Conservation (phyloP, 2,888 invertebrate species). For the Brachycybe producta region DNA sequence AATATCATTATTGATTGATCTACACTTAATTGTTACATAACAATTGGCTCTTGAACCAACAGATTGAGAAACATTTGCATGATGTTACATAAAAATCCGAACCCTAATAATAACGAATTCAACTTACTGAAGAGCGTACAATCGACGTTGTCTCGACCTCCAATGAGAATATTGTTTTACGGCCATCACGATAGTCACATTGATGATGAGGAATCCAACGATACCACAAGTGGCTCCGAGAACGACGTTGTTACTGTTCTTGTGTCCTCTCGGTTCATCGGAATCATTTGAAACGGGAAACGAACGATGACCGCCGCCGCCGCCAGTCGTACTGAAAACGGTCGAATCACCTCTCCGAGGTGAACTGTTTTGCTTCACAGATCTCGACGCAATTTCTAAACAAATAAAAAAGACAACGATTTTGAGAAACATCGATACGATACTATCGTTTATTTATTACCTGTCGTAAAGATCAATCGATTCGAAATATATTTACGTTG, state of each 20-base stretch:
- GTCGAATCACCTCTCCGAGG: background rate
- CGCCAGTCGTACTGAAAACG: slow-evolving; percentile 1
- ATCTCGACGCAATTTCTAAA: background rate
- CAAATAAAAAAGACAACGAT: background rate
- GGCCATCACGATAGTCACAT: slow-evolving; percentile 27
- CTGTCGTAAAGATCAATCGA: slow-evolving; percentile 17
- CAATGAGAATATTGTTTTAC: slow-evolving; percentile 26
- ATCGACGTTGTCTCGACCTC: slow-evolving; percentile 21
- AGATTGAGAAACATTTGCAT: too few species aligned
- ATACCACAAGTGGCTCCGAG: slow-evolving; percentile 27
- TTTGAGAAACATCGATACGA: too few species aligned
- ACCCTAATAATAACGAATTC: too few species aligned
- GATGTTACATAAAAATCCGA: too few species aligned
- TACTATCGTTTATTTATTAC: slow-evolving; percentile 1
- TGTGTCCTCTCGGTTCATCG: too few species aligned
- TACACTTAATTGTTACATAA: too few species aligned
- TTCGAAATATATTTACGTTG: slow-evolving; percentile 13
- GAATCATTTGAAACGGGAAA: slow-evolving; percentile 17
- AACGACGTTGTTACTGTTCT: slow-evolving; percentile 18
- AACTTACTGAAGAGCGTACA: slow-evolving; percentile 19
- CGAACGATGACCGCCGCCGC: slow-evolving; percentile 1
- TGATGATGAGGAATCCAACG: slow-evolving; percentile 28
- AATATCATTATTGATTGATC: too few species aligned
- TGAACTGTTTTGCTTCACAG: background rate
- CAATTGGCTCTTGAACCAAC: too few species aligned